Evolutionary conservation across 2,888 invertebrate species (phyloP), one percentile per base, ranked within the genome.

Genomic region (Drosophila neutralis): DNA sequence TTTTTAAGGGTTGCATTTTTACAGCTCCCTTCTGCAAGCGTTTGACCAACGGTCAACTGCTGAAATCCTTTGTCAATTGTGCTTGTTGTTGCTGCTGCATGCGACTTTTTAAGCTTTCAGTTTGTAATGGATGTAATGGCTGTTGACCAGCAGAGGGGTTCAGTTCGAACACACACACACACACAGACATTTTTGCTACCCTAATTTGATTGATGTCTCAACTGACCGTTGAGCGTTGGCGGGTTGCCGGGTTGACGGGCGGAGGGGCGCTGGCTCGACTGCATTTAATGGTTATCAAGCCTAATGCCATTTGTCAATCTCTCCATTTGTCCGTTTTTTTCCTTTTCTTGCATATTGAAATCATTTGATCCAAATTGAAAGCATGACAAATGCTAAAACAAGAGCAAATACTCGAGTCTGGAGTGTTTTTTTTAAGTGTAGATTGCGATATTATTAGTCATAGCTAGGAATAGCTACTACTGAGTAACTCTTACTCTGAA

Each of bases 171-270:
- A 60, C 11, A 53, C 21, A 33, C 45, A 21, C 49, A 21, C 38
- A 29, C 33, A 33, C 21, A 35, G 0, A 7, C 2, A 1, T 8
- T 24, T 38, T 67, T 67, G n/a, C 78, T 40, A 80, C 81, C 82
- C 77, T 62, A 60, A 62, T 80, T 90, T 85, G 85, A 89, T 88
- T 89, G 89, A 85, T 88, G 75, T 80, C 75, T 89, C 78, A 69
- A 88, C 88, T 86, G 85, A 80, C 90, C 90, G 90, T 85, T 80
- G 78, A 88, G 83, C 78, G 83, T 69, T 51, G 59, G 76, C 36
- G 21, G 21, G 27, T 27, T 27, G 27, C 4, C 4, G 24, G 24
- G 18, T 18, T 42, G 33, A 1, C n/a, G 11, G 40, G 2, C 21
- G 11, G 42, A 45, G 15, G 24, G 24, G 1, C 42, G 11, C 21